Conservation (phyloP, 1,140 invertebrate genomes). For the Drosophila tani region DNA sequence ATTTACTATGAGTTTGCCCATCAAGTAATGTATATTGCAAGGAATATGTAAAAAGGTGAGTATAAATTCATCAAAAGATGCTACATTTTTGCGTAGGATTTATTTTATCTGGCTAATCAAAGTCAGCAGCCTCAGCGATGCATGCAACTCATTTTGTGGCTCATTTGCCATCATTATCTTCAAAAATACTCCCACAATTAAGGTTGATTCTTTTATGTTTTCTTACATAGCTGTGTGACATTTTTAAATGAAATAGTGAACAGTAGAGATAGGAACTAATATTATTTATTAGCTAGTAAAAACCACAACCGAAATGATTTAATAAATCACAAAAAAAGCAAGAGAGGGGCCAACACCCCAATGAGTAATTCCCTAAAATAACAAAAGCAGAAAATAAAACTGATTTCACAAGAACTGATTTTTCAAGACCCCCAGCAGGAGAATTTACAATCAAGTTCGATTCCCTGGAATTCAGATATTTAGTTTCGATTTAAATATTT, state of each 20-base stretch:
- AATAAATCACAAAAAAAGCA: neutral
- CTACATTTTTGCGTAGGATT: too few relatives aligned
- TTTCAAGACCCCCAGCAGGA: neutral
- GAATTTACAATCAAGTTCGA: neutral
- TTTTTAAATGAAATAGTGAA: slow-evolving; percentile 4
- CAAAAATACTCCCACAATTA: neutral
- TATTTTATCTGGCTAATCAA: slow-evolving; percentile 36
- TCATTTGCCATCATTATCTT: slow-evolving; percentile 42
- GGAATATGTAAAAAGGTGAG: slow-evolving; percentile 31
- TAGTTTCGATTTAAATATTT: slow-evolving; percentile 16
- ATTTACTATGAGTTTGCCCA: slow-evolving; percentile 80
- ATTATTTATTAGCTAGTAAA: neutral
- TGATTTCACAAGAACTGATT: neutral
- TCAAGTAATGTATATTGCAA: neutral
- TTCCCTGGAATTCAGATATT: neutral
- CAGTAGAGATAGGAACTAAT: neutral
- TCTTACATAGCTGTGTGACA: neutral
- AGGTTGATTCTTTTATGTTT: slow-evolving; percentile 2
- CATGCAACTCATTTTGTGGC: slow-evolving; percentile 53
- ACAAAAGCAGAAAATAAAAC: slow-evolving; percentile 5
- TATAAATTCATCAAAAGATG: slow-evolving; percentile 2
- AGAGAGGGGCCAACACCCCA: slow-evolving; percentile 17
- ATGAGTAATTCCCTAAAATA: slow-evolving; percentile 31
- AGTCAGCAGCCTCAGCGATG: slow-evolving; percentile 44
- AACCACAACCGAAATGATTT: neutral